These are phyloP conservation scores for Asbolus verrucosus DNA, from an alignment of 1,140 invertebrate genomes.

Conservation along the genomic window DNA sequence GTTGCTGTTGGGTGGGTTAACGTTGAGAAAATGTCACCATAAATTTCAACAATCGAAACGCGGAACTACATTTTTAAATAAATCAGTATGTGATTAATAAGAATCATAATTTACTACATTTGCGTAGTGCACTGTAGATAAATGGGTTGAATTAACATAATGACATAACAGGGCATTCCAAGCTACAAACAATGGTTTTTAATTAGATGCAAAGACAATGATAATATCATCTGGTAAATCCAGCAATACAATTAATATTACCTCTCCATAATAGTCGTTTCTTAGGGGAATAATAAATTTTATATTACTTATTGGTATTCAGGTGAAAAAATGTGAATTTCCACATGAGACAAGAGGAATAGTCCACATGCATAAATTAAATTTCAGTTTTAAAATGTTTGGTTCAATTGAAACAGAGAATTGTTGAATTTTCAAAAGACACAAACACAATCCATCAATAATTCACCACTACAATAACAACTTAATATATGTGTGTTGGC, in stretches of 20 bases:
- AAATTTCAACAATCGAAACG: constrained; percentile 33
- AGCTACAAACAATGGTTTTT: constrained; percentile 22
- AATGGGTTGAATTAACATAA: constrained; percentile 11
- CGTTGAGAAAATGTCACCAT: constrained; percentile 5
- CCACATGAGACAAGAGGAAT: background rate
- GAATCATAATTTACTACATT: constrained; percentile 23
- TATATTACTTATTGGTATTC: background rate
- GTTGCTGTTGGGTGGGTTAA: background rate
- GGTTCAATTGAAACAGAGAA: too few relatives aligned
- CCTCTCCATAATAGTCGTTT: background rate
- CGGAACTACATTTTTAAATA: constrained; percentile 32
- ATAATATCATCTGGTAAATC: constrained; percentile 11
- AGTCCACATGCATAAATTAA: too few relatives aligned
- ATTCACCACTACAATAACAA: too few relatives aligned
- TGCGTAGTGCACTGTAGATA: constrained; percentile 18
- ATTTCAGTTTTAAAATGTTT: too few relatives aligned
- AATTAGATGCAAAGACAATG: constrained; percentile 20
- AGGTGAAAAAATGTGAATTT: constrained; percentile 1
- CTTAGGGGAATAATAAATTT: background rate
- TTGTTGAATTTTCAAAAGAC: too few relatives aligned
- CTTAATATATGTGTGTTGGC: too few relatives aligned
- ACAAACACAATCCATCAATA: too few relatives aligned
- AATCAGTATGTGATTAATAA: constrained; percentile 25
- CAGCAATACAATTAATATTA: background rate
- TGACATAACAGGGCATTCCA: constrained; percentile 35